Evolutionary conservation across 2,797 vertebrate genomes (phyloP), one percentile per base, ranked within the genome.

Genomic region (Chloroceryle amazona): DNA sequence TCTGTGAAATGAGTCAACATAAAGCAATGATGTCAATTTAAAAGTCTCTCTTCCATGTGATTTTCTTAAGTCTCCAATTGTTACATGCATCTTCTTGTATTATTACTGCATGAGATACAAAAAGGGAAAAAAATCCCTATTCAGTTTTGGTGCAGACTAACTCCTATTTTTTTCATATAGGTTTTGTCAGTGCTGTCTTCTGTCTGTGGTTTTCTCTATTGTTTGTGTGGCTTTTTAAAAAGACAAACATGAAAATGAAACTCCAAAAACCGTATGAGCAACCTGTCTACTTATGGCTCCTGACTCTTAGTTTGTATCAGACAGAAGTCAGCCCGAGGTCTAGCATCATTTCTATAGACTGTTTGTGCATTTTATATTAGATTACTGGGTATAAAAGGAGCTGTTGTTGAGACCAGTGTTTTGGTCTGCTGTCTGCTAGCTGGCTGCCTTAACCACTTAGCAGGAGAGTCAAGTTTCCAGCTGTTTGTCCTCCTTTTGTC

Each of bases 351-450:
- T 78, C 18, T 41, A 68, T 60, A 52, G 15, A 42, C 21, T n/a
- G 10, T 41, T 80, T 75, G 29, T 68, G 46, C n/a, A 65, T 72
- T 87, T 85, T 78, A 52, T 86, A 82, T 88, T 91, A 94, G 23
- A 92, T 91, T 91, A 86, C 70, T 70, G 35, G 8, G 11, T 35
- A 81, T 54, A 66, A 46, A 51, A 81, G 46, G 13, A 52, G 19
- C 41, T 93, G 61, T 65, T 88, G 41, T 82, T 85, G n/a, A 76
- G 41, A 74, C 39, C 44, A 65, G 4, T 71, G 44, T 81, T 96
- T 93, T 81, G 72, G 47, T 93, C 87, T 93, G 41, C 79, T 47
- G n/a, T 23, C 72, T 88, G 61, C 25, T 90, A 82, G 44, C 67
- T 95, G 71, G 2, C 67, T 92, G 79, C 70, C 55, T 71, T 74